Evolutionary conservation across 2,797 vertebrate species (phyloP), one percentile per base, ranked within the genome.

Genomic region (Eupleurogrammus muticus): DNA sequence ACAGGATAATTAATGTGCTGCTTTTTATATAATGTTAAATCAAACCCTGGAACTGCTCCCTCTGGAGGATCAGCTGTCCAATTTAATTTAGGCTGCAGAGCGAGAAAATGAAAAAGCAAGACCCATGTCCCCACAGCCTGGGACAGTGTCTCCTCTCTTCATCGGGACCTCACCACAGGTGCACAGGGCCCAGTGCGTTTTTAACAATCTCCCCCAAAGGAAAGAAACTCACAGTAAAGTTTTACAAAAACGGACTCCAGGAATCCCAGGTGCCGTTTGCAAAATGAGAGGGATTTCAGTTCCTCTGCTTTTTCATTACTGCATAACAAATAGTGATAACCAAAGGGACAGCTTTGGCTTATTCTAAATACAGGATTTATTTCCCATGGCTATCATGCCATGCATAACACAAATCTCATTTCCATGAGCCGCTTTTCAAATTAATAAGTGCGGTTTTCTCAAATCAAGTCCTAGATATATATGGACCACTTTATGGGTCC

Each of bases 1-100:
- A 87, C 86, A 90, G 85, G 86, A 91, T 93, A 92, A 92, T 92
- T 91, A 92, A 91, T 91, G 87, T 86, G 67, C 66, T 71, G 64
- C 79, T 86, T 90, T 90, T 86, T 80, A 80, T 81, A 87, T 83
- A 84, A 89, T 85, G 87, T 91, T 91, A 87, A 92, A 91, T 92
- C 86, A 92, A 88, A 89, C 28, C 72, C 82, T 84, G 82, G 84
- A 89, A 88, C 84, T 79, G 79, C 85, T 89, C 80, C 82, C 86
- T 80, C 82, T 75, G 74, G 85, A 92, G 86, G 83, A 89, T 90
- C 84, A 80, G 75, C 85, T 90, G 90, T 92, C 90, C 86, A 87
- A 78, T 86, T 84, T 89, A 82, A 89, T 89, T 90, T 91, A 85
- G 81, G 81, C 87, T 68, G 73, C 70, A 51, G 84, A 90, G 85